phyloP scores from a whole-genome alignment of 2,888 invertebrate genomes.

The Gastrophysa polygoni region DNA sequence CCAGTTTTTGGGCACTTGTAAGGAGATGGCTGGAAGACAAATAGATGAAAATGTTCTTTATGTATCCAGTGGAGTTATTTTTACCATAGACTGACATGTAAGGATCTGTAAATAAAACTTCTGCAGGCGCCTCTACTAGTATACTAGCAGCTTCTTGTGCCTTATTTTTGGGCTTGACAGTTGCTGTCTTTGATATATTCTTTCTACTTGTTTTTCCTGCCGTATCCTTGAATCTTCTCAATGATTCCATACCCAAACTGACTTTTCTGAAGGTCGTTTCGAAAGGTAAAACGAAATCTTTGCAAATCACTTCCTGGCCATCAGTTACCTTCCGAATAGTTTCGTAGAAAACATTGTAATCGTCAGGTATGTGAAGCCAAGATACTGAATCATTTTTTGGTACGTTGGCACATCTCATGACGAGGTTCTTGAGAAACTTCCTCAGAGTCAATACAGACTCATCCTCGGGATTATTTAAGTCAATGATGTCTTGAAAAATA shows the following conservation, averaged over 20 bases:
- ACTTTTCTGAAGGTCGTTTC: no score
- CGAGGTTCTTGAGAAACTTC: constrained; percentile 20
- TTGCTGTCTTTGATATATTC: not conserved
- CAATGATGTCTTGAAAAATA: not conserved
- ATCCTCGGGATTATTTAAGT: not conserved
- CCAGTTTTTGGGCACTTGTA: constrained; percentile 40
- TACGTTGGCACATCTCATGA: constrained; percentile 18
- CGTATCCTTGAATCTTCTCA: not conserved
- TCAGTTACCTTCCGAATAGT: constrained; percentile 25
- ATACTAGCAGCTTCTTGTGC: constrained; percentile 13
- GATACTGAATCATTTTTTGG: constrained; percentile 22
- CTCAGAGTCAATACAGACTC: not conserved
- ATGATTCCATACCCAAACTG: not conserved
- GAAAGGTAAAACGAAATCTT: constrained; percentile 28
- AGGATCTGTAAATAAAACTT: constrained; percentile 41
- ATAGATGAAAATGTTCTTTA: constrained; percentile 31
- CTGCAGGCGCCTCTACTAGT: constrained; percentile 35
- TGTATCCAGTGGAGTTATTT: constrained; percentile 13
- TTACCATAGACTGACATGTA: constrained; percentile 25
- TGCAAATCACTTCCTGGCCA: constrained; percentile 20
- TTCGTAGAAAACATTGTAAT: constrained; percentile 29
- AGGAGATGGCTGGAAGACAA: constrained; percentile 36
- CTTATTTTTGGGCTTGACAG: constrained; percentile 16
- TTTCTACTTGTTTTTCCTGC: constrained; percentile 14
- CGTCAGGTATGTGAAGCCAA: constrained; percentile 15